A percentile compares a stretch with the other conserved stretches of the same genome.
Conservation (phyloP, 2,888 invertebrate genomes). For the Ametastegia equiseti region DNA sequence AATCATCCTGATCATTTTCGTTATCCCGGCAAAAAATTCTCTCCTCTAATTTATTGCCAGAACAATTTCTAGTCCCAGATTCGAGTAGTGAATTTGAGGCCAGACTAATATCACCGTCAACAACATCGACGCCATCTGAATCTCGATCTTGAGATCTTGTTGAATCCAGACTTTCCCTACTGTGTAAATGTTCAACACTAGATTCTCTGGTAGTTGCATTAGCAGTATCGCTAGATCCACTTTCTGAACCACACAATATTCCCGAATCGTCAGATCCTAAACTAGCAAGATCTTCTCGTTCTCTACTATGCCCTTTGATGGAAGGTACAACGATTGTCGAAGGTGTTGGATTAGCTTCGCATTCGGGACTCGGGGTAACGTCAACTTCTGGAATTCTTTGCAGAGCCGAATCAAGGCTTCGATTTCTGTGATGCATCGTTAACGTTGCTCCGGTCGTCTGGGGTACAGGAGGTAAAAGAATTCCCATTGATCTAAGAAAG, state of each 20-base stretch:
- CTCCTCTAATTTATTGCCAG: background rate
- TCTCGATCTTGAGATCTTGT: conserved; percentile 78
- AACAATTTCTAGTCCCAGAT: conserved; percentile 66
- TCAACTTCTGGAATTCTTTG: conserved; percentile 94
- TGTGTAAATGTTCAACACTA: conserved; percentile 79
- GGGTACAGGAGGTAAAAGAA: conserved; percentile 80
- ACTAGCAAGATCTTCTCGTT: conserved; percentile 80
- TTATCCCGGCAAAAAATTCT: conserved; percentile 58
- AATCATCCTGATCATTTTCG: conserved; percentile 56
- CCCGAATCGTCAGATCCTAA: conserved; percentile 90
- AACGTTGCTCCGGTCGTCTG: conserved; percentile 77
- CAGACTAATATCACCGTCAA: conserved; percentile 73
- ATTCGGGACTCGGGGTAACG: conserved; percentile 82
- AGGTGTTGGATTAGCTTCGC: conserved; percentile 74
- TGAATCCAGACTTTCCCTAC: conserved; percentile 87
- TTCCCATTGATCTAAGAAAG: conserved; percentile 83
- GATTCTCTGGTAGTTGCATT: conserved; percentile 76
- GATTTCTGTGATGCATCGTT: conserved; percentile 85
- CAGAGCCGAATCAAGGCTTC: conserved; percentile 92
- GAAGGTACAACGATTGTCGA: conserved; percentile 58
- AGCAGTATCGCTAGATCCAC: conserved; percentile 75
- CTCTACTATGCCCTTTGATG: conserved; percentile 72
- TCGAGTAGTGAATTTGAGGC: conserved; percentile 67
- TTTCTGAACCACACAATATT: conserved; percentile 82
- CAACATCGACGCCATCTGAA: conserved; percentile 70